Base-by-base conservation (phyloP, 2,113 vertebrate species). In the Pipa parva region DNA sequence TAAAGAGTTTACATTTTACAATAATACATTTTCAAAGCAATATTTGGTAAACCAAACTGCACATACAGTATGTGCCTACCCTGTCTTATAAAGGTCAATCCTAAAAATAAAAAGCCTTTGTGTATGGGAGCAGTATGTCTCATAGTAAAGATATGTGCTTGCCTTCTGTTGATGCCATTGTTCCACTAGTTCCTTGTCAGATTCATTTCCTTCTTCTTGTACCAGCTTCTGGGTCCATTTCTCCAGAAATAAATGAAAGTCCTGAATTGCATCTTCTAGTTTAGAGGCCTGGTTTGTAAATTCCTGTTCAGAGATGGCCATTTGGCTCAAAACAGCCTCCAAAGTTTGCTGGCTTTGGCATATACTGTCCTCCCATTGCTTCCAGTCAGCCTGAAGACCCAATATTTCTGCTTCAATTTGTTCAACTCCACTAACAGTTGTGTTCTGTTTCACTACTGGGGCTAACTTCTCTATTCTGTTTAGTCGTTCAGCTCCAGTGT, bases 151-250 rank as follows among this genome's bases (percentile, higher is more conserved):
- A 36, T 12, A 36, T n/a, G n/a, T n/a, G 33, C 85, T 79, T 81
- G 98, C 97, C 86, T 88, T 92, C 49, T 91, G 93, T 66, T 84
- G 79, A 58, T 83, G 88, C 95, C 95, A 98, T 77, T 89, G 81
- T 21, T 90, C 89, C 59, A 83, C 90, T 0, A 92, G 74, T 72
- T 95, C 94, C 74, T 86, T 72, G 62, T 96, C 91, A 0, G 88
- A 91, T 79, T 88, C 90, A 73, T 82, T 81, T 78, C 86, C 83
- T 65, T 97, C 92, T 56, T 84, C 83, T 71, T 83, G 80, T 7
- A 76, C 75, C 72, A 97, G 63, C 63, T 88, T 81, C 81, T 81
- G 88, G 2, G 86, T 77, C 85, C 92, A 93, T 71, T 83, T 76
- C 45, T 80, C 76, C 68, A 98, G 87, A 63, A 80, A 84, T 25